Evolutionary conservation across 2,113 vertebrate species (phyloP).

Genomic region (Leptobrachium ailaonicum): DNA sequence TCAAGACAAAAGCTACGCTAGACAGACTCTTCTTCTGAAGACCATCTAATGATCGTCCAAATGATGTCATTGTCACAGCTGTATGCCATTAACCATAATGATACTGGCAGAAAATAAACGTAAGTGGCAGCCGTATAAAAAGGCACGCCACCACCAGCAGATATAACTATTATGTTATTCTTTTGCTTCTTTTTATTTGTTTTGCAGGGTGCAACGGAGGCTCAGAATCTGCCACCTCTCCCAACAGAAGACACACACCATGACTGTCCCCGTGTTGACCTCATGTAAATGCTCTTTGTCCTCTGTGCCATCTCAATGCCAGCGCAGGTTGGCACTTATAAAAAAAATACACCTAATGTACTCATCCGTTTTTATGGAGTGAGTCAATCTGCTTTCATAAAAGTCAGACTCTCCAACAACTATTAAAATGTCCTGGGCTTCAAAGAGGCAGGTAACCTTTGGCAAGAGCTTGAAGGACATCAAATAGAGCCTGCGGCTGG

Average conservation of each 20-base stretch:
- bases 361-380: too few species aligned
- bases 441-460: not conserved
- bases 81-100: not conserved
- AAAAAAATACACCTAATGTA: too few species aligned
- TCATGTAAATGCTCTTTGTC: too few species aligned
- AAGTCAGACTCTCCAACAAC: too few species aligned
- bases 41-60: not conserved
- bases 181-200: too few species aligned
- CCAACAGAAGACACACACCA: not conserved
- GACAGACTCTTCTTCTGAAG: not conserved
- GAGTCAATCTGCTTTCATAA: too few species aligned
- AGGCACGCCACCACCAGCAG: too few species aligned
- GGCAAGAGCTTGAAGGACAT: conserved; percentile 1
- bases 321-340: too few species aligned
- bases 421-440: too few species aligned
- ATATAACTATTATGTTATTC: too few species aligned
- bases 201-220: not conserved
- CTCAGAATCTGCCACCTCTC: not conserved
- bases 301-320: too few species aligned
- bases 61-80: not conserved
- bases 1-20: not conserved
- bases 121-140: not conserved
- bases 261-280: not conserved
- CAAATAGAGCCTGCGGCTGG: not conserved
- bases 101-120: not conserved